A percentile compares a stretch with the other conserved stretches of the same genome.
Evolutionary conservation across 1,140 invertebrate genomes (phyloP).

Genomic region (Ooceraea biroi): DNA sequence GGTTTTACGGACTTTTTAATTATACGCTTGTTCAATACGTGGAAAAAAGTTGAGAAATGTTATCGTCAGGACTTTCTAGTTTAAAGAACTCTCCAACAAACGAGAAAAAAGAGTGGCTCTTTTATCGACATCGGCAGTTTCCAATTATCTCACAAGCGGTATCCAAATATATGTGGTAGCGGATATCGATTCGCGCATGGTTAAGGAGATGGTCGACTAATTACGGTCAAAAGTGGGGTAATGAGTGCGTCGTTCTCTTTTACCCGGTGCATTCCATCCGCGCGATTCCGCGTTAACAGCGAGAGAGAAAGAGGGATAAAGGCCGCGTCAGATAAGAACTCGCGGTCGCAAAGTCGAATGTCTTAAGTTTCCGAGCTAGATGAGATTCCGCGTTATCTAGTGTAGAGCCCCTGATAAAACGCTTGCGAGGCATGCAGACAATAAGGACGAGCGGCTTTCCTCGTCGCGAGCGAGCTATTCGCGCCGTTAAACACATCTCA

Average conservation of each 20-base stretch:
- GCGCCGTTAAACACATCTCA: constrained; percentile 3
- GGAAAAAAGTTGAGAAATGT: background rate
- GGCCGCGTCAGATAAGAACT: constrained; percentile 48
- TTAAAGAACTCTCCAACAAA: background rate
- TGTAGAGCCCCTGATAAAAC: constrained; percentile 44
- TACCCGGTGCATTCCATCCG: constrained; percentile 34
- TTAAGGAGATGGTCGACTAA: constrained; percentile 30
- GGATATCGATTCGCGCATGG: constrained; percentile 40
- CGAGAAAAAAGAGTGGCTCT: background rate
- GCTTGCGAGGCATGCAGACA: constrained; percentile 20
- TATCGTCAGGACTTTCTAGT: background rate
- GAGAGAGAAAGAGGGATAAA: constrained; percentile 20
- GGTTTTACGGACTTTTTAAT: background rate
- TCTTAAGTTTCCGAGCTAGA: constrained; percentile 49
- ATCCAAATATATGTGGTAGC: constrained; percentile 37
- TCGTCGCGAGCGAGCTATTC: constrained; percentile 36
- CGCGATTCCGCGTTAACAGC: constrained; percentile 36
- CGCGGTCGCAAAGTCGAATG: constrained; percentile 45
- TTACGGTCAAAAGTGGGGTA: constrained; percentile 53
- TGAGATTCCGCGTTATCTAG: constrained; percentile 50
- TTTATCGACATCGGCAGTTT: background rate
- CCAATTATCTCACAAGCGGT: constrained; percentile 11
- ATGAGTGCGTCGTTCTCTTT: constrained; percentile 48
- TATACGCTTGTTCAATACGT: background rate
- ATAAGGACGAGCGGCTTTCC: constrained; percentile 45